Conservation (phyloP, 2,888 invertebrate species). For the Nasonia oneida region DNA sequence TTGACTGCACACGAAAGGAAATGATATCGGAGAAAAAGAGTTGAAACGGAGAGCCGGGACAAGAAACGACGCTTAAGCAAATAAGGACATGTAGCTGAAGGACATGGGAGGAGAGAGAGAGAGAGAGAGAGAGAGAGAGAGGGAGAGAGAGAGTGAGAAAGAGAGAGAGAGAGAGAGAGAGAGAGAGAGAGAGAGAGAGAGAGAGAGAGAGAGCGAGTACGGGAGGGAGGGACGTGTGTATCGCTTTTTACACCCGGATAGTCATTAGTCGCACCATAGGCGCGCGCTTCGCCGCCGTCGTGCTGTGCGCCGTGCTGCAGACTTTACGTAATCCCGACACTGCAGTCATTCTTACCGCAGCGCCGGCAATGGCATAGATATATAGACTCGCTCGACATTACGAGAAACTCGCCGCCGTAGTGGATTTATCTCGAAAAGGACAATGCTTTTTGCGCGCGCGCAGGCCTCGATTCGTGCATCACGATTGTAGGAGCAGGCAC, state of each 20-base stretch:
- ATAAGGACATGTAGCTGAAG: not conserved
- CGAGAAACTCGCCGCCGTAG: conserved; percentile 2
- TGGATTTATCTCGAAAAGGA: not conserved
- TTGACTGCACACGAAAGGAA: conserved; percentile 2
- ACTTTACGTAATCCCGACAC: conserved; percentile 14
- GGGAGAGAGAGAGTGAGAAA: not conserved
- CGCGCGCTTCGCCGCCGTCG: not conserved
- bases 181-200: not conserved
- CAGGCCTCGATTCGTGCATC: conserved; percentile 17
- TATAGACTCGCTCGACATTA: not conserved
- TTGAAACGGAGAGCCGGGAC: not conserved
- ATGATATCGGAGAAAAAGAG: not conserved
- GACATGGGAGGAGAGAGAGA: not conserved
- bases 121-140: not conserved
- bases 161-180: not conserved
- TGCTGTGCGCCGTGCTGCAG: not conserved
- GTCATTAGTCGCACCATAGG: conserved; percentile 10
- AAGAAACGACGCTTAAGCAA: conserved; percentile 24
- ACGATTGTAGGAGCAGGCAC: conserved; percentile 16
- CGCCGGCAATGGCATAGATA: too few species aligned
- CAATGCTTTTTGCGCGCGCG: conserved; percentile 15
- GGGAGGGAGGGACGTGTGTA: not conserved
- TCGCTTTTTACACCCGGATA: conserved; percentile 18
- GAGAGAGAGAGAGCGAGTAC: not conserved
- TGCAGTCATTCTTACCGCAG: conserved; percentile 22